Base-by-base conservation (phyloP, 92 coral and sea anemone genomes). In the Blastomussa wellsi region DNA sequence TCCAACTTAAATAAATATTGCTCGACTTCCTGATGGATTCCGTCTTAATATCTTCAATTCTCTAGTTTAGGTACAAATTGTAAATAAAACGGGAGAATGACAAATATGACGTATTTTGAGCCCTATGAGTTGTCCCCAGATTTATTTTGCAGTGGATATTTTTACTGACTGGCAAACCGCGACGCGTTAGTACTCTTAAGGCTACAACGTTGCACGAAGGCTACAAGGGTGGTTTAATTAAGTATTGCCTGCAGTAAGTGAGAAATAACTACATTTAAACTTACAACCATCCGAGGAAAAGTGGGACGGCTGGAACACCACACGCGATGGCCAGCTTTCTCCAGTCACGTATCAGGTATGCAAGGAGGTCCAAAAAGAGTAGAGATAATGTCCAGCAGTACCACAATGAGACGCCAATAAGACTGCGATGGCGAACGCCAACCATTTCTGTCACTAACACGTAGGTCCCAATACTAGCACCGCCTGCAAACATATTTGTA, bases 311-410 rank as follows among this genome's bases (percentile, higher is more conserved):
- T 33, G 89, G 89, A 22, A 48, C 89, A 35, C 89, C 82, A 51
- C 69, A 48, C 7, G 35, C 55, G 74, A 86, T 80, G 32, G 87
- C 82, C 33, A 90, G 87, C n/a, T 65, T 81, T 49, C 92, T 78
- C 92, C 92, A 90, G 62, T 68, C 79, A 52, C 87, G 92, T 16
- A 90, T 74, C 1, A 90, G 70, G 44, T 90, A 90, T 10, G 79
- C 92, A 14, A 90, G 79, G 42, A 80, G 51, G 29, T 60, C 83
- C n/a, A 90, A 48, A 9, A 86, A 26, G 26, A 75, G 33, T 15
- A 81, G 29, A 8, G 74, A 71, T 15, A 90, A 29, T 16, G 84
- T 81, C 92, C 92, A 90, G 16, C 64, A 79, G 57, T 79, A 79
- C 83, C 83, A 79, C 37, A 79, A 38, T 12, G 83, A 79, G 17